A percentile compares a stretch with the other conserved stretches of the same genome.
These are phyloP conservation scores for Papilio polytes DNA, from an alignment of 1,140 invertebrate genomes.

Conservation along the genomic window DNA sequence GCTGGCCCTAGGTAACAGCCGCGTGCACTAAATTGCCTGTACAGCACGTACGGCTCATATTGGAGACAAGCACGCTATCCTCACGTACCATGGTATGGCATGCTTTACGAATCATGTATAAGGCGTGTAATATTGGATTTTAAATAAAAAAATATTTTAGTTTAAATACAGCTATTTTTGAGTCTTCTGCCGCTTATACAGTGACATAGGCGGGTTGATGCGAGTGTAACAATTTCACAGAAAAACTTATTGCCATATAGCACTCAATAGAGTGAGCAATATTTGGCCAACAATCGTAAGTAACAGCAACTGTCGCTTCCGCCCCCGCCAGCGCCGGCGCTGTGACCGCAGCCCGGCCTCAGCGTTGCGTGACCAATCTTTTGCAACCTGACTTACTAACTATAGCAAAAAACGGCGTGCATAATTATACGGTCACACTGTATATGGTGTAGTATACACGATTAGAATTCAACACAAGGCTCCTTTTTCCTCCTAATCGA, in stretches of 20 bases:
- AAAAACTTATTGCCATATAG: too few relatives aligned
- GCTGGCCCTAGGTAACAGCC: slow-evolving; percentile 27
- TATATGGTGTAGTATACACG: not conserved
- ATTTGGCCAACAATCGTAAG: not conserved
- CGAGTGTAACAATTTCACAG: too few relatives aligned
- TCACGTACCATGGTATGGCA: not conserved
- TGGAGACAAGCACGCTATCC: not conserved
- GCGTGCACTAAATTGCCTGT: slow-evolving; percentile 23
- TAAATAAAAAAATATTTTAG: too few relatives aligned
- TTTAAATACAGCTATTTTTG: too few relatives aligned
- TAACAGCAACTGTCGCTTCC: not conserved
- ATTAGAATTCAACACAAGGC: not conserved
- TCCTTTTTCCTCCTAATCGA: not conserved
- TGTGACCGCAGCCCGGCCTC: not conserved
- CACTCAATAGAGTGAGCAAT: not conserved
- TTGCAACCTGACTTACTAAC: slow-evolving; percentile 4
- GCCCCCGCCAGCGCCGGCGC: not conserved
- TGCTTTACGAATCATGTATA: not conserved
- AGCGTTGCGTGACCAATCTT: not conserved
- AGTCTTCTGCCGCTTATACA: too few relatives aligned
- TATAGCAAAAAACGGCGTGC: not conserved
- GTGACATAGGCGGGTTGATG: too few relatives aligned
- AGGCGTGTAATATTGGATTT: not conserved
- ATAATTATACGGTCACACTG: not conserved
- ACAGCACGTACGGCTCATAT: not conserved